Evolutionary conservation across 2,888 invertebrate genomes (phyloP).

Genomic region (Spatulosminthurus flaviceps): DNA sequence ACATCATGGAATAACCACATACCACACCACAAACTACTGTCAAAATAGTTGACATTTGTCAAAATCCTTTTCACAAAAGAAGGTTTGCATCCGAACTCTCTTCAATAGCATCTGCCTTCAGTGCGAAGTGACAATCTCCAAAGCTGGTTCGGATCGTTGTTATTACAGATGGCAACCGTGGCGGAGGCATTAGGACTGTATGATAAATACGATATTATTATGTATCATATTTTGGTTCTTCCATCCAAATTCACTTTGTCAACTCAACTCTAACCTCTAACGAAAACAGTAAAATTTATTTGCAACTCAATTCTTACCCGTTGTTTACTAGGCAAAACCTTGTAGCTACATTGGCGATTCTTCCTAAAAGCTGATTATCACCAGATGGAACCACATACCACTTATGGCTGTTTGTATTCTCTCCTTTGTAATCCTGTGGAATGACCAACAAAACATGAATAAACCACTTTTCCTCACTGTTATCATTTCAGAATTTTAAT

Average conservation of each 20-base stretch:
- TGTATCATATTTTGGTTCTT: background rate
- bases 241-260: background rate
- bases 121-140: background rate
- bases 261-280: no score
- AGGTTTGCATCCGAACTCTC: background rate
- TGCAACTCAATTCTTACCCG: background rate
- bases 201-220: background rate
- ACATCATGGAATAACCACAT: no score
- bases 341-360: background rate
- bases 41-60: background rate
- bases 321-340: background rate
- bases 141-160: constrained; percentile 1
- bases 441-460: background rate
- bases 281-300: no score
- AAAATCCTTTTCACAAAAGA: background rate
- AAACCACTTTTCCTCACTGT: background rate
- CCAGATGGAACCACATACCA: constrained; percentile 28
- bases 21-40: no score
- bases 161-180: constrained; percentile 5
- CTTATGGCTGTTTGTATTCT: constrained; percentile 7
- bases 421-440: constrained; percentile 24
- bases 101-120: constrained; percentile 26
- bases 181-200: background rate
- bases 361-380: background rate
- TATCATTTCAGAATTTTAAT: no score